phyloP scores from a whole-genome alignment of 2,113 vertebrate genomes.

The Taurulus bubalis region DNA sequence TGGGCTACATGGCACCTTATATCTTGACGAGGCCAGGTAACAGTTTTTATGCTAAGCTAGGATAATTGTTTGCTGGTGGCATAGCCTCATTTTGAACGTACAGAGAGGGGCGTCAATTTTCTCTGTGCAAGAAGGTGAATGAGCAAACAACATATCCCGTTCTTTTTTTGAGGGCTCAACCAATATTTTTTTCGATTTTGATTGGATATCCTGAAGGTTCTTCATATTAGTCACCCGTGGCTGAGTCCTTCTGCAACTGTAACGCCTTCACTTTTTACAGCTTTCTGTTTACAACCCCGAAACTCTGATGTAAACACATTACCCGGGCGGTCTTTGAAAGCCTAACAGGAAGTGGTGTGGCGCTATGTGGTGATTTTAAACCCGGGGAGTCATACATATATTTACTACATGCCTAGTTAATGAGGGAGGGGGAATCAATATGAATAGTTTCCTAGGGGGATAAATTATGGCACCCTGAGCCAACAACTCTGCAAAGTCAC shows the following conservation, averaged over 20 bases:
- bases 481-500: slow-evolving; percentile 43
- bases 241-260: not conserved
- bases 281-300: slow-evolving; percentile 15
- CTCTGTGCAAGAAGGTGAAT: not conserved
- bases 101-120: too few relatives aligned
- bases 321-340: slow-evolving; percentile 34
- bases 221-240: not conserved
- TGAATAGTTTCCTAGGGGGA: slow-evolving; percentile 65
- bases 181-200: not conserved
- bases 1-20: too few relatives aligned
- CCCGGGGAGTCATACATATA: slow-evolving; percentile 56
- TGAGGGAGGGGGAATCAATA: slow-evolving; percentile 51
- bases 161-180: not conserved
- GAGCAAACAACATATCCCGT: not conserved
- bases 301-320: slow-evolving; percentile 6
- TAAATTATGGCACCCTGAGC: slow-evolving; percentile 67
- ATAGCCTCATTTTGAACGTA: too few relatives aligned
- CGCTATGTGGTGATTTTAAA: slow-evolving; percentile 30
- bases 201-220: not conserved
- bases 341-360: slow-evolving; percentile 33
- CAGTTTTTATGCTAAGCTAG: too few relatives aligned
- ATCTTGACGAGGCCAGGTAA: not conserved
- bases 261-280: slow-evolving; percentile 12
- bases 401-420: slow-evolving; percentile 54
- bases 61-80: too few relatives aligned